Percentiles rank a stretch among this genome's conserved stretches.
Evolutionary conservation across 2,113 vertebrate species (phyloP).

Genomic region (Cynopterus brachyotis): DNA sequence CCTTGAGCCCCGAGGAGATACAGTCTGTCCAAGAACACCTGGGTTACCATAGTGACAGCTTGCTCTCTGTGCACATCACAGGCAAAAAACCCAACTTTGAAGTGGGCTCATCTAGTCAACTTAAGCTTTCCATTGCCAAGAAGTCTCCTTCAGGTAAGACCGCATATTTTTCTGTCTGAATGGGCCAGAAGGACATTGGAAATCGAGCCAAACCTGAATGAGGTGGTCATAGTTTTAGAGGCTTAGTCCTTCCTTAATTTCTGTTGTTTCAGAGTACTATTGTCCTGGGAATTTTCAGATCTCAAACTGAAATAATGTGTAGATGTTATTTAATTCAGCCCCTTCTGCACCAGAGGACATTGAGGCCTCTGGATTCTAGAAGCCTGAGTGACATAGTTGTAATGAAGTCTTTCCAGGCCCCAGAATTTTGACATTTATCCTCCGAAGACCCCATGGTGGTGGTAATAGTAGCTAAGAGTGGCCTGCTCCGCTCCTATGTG

Average conservation of each 20-base stretch:
- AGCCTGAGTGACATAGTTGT: neutral
- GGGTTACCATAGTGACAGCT: conserved; percentile 83
- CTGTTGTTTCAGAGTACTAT: neutral
- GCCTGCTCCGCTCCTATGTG: neutral
- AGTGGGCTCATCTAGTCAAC: conserved; percentile 93
- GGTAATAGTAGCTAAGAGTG: neutral
- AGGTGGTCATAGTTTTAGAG: neutral
- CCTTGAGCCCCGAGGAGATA: conserved; percentile 80
- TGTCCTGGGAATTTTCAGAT: neutral
- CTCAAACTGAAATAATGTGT: neutral
- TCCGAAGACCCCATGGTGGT: neutral
- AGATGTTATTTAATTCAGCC: neutral
- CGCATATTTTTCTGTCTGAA: neutral
- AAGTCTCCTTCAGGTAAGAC: conserved; percentile 80
- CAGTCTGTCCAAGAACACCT: conserved; percentile 75
- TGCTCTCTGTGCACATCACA: conserved; percentile 84
- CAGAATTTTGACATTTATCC: neutral
- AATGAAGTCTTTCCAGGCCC: neutral
- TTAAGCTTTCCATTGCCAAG: conserved; percentile 89
- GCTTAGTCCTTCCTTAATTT: neutral
- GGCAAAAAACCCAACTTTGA: conserved; percentile 94
- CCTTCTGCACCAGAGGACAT: neutral
- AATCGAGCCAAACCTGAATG: neutral
- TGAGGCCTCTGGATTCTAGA: neutral
- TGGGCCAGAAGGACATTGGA: neutral